These are phyloP conservation scores for Drosophila diplacantha DNA, from an alignment of 2,888 invertebrate species.

Conservation along the genomic window DNA sequence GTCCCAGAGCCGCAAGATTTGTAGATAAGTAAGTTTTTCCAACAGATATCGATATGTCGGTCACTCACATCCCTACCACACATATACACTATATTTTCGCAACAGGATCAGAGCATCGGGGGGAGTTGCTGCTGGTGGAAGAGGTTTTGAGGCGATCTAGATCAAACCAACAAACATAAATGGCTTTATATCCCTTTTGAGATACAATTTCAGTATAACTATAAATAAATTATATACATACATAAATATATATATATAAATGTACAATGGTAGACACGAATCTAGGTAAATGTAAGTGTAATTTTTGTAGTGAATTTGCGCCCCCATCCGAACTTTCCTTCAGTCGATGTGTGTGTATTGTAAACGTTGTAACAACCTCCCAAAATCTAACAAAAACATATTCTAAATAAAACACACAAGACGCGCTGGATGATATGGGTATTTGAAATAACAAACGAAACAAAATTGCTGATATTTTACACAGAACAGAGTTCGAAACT, in stretches of 20 bases:
- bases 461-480: conserved; percentile 66
- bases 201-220: conserved; percentile 63
- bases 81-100: conserved; percentile 7
- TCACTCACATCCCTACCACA: background rate
- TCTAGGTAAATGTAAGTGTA: conserved; percentile 49
- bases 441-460: conserved; percentile 47
- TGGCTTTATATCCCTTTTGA: conserved; percentile 73
- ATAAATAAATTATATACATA: conserved; percentile 41
- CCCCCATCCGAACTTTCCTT: conserved; percentile 17
- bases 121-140: conserved; percentile 22
- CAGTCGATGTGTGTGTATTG: conserved; percentile 47
- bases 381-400: conserved; percentile 36
- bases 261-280: conserved; percentile 48
- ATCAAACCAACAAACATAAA: conserved; percentile 57
- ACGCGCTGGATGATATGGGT: conserved; percentile 10
- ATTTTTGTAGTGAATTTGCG: conserved; percentile 60
- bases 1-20: conserved; percentile 14
- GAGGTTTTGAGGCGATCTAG: conserved; percentile 42
- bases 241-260: conserved; percentile 40
- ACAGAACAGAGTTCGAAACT: conserved; percentile 58
- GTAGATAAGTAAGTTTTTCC: conserved; percentile 29
- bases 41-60: conserved; percentile 10
- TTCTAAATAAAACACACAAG: conserved; percentile 46
- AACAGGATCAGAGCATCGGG: conserved; percentile 6
- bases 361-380: conserved; percentile 42